Conservation (phyloP, 2,888 invertebrate genomes). For the Ferdinandea cuprea region DNA sequence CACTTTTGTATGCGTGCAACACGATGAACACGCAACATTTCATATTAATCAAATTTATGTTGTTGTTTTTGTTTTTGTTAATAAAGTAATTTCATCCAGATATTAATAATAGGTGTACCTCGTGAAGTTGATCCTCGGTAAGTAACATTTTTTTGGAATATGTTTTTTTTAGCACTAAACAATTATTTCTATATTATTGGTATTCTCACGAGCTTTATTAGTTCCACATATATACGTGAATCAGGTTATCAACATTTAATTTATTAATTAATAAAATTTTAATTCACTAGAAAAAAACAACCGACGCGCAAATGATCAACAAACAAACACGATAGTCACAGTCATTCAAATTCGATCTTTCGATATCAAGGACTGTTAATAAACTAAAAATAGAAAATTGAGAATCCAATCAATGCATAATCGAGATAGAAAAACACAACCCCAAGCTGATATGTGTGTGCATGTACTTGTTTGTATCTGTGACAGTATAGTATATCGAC, state of each 20-base stretch:
- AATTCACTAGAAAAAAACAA: background rate
- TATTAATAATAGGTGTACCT: constrained; percentile 77
- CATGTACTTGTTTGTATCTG: constrained; percentile 20
- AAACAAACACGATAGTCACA: constrained; percentile 12
- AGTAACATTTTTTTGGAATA: constrained; percentile 78
- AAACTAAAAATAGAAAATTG: constrained; percentile 81
- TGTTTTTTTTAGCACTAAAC: constrained; percentile 3
- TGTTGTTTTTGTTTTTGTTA: constrained; percentile 10
- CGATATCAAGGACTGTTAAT: constrained; percentile 82
- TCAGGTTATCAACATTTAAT: background rate
- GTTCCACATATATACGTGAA: constrained; percentile 2
- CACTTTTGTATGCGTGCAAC: constrained; percentile 49
- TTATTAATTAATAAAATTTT: background rate
- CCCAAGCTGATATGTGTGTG: constrained; percentile 21
- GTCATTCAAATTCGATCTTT: constrained; percentile 77
- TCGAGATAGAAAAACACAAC: constrained; percentile 53
- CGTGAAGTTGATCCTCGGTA: constrained; percentile 82
- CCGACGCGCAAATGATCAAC: background rate
- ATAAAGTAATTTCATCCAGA: background rate
- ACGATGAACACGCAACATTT: constrained; percentile 42
- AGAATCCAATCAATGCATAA: constrained; percentile 69
- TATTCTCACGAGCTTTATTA: background rate
- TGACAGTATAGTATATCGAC: constrained; percentile 22
- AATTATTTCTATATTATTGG: too few species aligned
- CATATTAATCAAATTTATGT: constrained; percentile 26